These are phyloP conservation scores for Atrina japonica DNA, from an alignment of 2,888 invertebrate genomes.

Conservation along the genomic window DNA sequence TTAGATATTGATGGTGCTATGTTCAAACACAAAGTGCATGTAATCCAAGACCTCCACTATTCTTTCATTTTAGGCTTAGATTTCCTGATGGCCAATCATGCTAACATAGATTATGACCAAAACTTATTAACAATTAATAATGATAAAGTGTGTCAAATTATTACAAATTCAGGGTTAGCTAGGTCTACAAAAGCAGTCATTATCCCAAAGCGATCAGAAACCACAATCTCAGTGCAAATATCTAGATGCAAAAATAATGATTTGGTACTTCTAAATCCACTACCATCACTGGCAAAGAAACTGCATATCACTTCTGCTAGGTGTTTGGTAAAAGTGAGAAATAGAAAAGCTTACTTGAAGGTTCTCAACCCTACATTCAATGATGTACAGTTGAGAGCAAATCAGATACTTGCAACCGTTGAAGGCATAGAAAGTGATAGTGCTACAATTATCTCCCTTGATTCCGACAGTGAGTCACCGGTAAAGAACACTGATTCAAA, in stretches of 20 bases:
- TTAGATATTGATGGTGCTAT: conserved; percentile 6
- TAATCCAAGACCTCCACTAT: conserved; percentile 21
- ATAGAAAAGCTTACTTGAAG: background rate
- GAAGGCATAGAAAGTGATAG: background rate
- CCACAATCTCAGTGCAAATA: background rate
- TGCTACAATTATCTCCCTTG: conserved; percentile 7
- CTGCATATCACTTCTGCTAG: conserved; percentile 5
- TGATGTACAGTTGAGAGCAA: background rate
- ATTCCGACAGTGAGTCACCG: background rate
- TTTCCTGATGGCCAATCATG: conserved; percentile 18
- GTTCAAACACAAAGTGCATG: conserved; percentile 11
- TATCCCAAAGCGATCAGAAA: too few relatives aligned
- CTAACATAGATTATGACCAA: conserved; percentile 8
- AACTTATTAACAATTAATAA: background rate
- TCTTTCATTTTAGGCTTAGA: conserved; percentile 37
- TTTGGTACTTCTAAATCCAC: conserved; percentile 17
- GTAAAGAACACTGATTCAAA: background rate
- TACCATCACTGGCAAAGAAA: background rate
- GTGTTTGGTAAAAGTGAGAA: conserved; percentile 1
- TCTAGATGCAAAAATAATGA: background rate
- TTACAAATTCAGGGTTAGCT: background rate
- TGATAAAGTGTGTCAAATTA: background rate
- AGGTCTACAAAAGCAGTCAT: background rate
- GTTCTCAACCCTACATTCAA: conserved; percentile 2
- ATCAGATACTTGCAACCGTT: conserved; percentile 8